Percentiles rank a stretch among this genome's conserved stretches.
Evolutionary conservation across 2,888 invertebrate genomes (phyloP).

Genomic region (Isotomurus palustris): DNA sequence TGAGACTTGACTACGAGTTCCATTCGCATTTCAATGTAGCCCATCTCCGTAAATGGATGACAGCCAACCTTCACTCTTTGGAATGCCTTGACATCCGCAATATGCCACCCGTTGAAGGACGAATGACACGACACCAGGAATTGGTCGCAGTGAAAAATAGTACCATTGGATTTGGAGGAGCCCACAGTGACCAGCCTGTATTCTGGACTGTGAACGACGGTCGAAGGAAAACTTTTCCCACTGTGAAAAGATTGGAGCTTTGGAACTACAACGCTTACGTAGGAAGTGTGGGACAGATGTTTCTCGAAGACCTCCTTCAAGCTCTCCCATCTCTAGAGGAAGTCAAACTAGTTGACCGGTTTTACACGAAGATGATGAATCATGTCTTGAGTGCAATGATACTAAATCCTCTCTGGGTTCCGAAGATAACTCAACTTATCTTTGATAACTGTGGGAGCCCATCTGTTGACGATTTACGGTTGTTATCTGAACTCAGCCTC

Average conservation of each 20-base stretch:
- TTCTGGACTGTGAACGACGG: neutral
- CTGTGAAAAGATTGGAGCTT: neutral
- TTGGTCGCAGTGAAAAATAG: neutral
- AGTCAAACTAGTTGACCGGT: neutral
- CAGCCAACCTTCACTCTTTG: neutral
- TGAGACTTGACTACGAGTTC: neutral
- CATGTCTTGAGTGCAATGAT: neutral
- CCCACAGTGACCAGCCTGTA: neutral
- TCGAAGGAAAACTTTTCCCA: neutral
- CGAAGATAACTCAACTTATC: neutral
- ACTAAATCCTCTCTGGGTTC: neutral
- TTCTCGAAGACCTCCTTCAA: neutral
- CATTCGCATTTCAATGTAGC: neutral
- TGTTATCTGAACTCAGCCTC: neutral
- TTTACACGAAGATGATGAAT: neutral
- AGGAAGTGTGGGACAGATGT: neutral
- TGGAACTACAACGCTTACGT: constrained; percentile 1
- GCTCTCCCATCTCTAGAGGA: neutral
- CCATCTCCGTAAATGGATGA: neutral
- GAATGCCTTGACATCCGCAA: neutral
- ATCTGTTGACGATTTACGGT: neutral
- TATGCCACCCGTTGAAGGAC: neutral
- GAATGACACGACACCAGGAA: neutral
- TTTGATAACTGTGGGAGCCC: neutral
- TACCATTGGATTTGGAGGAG: neutral